Evolutionary conservation across 2,888 invertebrate species (phyloP), one percentile per base, ranked within the genome.

Genomic region (Dendrolimus pini): DNA sequence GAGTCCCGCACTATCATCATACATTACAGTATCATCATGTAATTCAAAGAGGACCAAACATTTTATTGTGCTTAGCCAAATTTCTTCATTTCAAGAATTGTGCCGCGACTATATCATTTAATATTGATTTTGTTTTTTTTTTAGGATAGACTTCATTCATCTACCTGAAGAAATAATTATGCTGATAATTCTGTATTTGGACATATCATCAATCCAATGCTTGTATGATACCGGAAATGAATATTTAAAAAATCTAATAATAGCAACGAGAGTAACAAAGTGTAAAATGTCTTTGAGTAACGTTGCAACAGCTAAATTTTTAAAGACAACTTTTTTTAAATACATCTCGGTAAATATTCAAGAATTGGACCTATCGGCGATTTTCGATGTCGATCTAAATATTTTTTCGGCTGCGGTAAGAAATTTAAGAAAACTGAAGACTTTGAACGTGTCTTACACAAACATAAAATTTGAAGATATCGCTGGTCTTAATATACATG

Each of bases 131-230:
- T 53, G 65, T 52, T 56, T 42, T 59, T 66, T 66, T 58, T 58
- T 58, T 55, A 72, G 60, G 57, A 72, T 75, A 69, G 59, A 54
- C 42, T 59, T 78, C 9, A 60, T 59, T 41, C 66, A 74, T 41
- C 70, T 86, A n/a, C 87, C 87, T 7, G 78, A 80, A 66, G 89
- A 89, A 71, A 68, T 89, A 41, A 64, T 87, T n/a, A 72, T 85
- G 18, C 74, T 83, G 14, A 83, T 89, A 14, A 62, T 82, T 9
- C 77, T 70, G 62, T 58, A 73, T 56, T 65, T 88, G 63, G 83
- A 86, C 66, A 59, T 75, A 8, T 67, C 63, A 58, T 74, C 83
- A 13, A 55, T 74, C 54, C 60, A 63, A 42, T 78, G 68, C 64
- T 63, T 88, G 59, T 81, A 78, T 59, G 65, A 78, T 53, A 72